Base-by-base conservation (phyloP, 37 sponge, comb jelly and placozoan species). In the Eunapius fragilis region DNA sequence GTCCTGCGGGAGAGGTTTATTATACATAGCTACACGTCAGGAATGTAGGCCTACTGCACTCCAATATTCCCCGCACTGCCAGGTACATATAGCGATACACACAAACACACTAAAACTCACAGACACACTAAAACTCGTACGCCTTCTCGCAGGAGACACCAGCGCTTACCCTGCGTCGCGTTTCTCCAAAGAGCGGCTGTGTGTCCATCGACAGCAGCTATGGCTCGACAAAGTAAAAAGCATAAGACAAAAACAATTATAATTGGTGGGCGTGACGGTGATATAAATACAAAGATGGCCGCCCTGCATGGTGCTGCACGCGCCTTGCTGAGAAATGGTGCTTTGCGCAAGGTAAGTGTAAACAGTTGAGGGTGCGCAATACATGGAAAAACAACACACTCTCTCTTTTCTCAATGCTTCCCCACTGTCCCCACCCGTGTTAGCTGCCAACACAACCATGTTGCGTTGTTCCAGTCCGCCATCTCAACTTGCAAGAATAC, bases 401-500 rank as follows among this genome's bases (percentile, higher is more conserved):
- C 6, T 4, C 7, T 45, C 47, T 45, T 4, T 9, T 35, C 6
- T 33, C 17, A 5, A 7, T 71, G 3, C 30, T 30, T 71, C 11
- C 72, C n/a, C n/a, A n/a, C n/a, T n/a, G n/a, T n/a, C n/a, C n/a
- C n/a, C n/a, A n/a, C n/a, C n/a, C n/a, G n/a, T n/a, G n/a, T n/a
- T n/a, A 71, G 72, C 72, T 31, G 11, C 30, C 6, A 12, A 12
- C 30, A 12, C 72, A 26, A 9, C 47, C 47, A 9, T 45, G 47
- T 45, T 45, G 47, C 47, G 72, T 83, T 9, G 67, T 36, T 31
- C 88, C 89, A 17, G 93, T 86, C 0, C 86, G 98, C 0, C 79
- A 82, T 25, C 86, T 98, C 47, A 92, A 92, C 69, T 76, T 96
- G 58, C 99, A 98, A 78, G 99, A 98, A 69, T 95, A 96, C 76